Base-by-base conservation (phyloP, 2,888 invertebrate genomes). In the Toxonevra muliebris region DNA sequence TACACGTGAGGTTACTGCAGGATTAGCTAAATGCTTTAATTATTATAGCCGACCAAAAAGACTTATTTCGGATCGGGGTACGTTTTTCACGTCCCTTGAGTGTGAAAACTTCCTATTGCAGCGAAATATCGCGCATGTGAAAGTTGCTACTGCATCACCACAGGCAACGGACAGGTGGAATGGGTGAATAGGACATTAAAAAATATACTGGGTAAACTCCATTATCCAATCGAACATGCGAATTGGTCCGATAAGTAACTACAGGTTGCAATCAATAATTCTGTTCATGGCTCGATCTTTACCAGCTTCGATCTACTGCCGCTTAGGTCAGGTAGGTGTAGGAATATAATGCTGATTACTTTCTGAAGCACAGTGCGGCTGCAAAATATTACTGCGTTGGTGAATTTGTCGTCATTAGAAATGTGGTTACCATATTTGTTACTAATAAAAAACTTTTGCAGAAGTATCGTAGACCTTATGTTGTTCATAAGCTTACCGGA, bases 381-480 rank as follows among this genome's bases (percentile, higher is more conserved):
- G n/a, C n/a, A n/a, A n/a, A n/a, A n/a, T n/a, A n/a, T n/a, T n/a
- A n/a, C n/a, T n/a, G n/a, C n/a, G n/a, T n/a, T n/a, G n/a, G n/a
- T 3, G 69, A 66, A 12, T 69, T 50, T 45, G 65, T 69, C 1
- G 53, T 60, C 7, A 61, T 61, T n/a, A 45, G 50, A 52, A 50
- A 68, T 41, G 19, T 68, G n/a, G n/a, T n/a, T n/a, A 59, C 45
- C 53, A n/a, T n/a, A n/a, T n/a, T n/a, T n/a, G n/a, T 54, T 4
- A 61, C 12, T 45, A 68, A 68, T 7, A 64, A 64, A 17, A 54
- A 68, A 11, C 30, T 64, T 13, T 9, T 59, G 30, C 63, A 48
- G 15, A 62, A 41, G 20, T 68, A 68, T 62, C 52, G 62, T 15
- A 59, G 60, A 5, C 68, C 68, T 0, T 68, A 68, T 53, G 60